Conservation (phyloP, 1,140 invertebrate genomes). For the Mizuhopecten yessoensis region DNA sequence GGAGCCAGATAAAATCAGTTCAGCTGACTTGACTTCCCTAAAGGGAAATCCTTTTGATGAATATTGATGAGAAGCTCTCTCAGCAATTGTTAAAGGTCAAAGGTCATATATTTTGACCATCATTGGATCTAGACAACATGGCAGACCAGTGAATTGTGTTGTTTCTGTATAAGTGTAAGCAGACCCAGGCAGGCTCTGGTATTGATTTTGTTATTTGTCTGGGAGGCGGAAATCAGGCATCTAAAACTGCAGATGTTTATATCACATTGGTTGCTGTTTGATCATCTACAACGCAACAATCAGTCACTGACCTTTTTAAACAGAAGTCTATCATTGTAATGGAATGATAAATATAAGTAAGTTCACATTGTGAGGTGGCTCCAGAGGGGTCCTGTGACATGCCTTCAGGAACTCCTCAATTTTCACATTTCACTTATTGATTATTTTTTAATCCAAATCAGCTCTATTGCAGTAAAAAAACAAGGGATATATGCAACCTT, state of each 20-base stretch:
- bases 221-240: not conserved
- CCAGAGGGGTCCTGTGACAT: no score
- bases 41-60: conserved; percentile 9
- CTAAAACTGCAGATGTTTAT: not conserved
- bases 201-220: not conserved
- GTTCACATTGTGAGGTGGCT: no score
- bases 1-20: not conserved
- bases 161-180: not conserved
- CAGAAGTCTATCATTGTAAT: not conserved
- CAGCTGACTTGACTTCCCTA: conserved; percentile 2
- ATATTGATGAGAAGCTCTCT: conserved; percentile 12
- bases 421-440: no score
- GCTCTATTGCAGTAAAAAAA: no score
- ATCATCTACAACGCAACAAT: not conserved
- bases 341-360: no score
- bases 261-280: not conserved
- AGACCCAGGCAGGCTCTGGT: not conserved
- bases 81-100: not conserved
- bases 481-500: no score
- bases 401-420: no score
- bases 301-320: not conserved
- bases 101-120: not conserved
- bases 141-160: not conserved
- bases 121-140: not conserved
- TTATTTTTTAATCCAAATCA: no score